Evolutionary conservation across 2,797 vertebrate species (phyloP).

Genomic region (Pangasius larnaudii): DNA sequence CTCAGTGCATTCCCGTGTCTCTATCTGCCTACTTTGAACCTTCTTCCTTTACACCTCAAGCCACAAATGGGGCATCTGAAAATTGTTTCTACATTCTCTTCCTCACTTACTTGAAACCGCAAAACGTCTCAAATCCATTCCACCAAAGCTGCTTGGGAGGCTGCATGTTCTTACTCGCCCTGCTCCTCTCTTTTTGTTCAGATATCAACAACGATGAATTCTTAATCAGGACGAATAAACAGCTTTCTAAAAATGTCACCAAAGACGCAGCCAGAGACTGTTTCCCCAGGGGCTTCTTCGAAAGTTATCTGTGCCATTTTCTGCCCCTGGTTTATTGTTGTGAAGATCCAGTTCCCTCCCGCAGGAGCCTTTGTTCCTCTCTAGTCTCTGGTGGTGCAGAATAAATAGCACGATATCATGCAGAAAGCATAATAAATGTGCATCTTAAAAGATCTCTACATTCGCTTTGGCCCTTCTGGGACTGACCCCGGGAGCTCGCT

Average conservation of each 20-base stretch:
- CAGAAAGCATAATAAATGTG: conserved; percentile 49
- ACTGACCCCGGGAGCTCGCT: conserved; percentile 34
- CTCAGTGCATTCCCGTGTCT: conserved; percentile 34
- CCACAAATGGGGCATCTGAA: conserved; percentile 16
- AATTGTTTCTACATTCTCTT: not conserved
- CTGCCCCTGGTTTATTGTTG: conserved; percentile 40
- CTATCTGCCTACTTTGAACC: conserved; percentile 34
- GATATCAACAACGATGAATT: conserved; percentile 29
- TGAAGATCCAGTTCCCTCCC: conserved; percentile 36
- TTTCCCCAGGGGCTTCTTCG: conserved; percentile 39
- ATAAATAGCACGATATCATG: conserved; percentile 52
- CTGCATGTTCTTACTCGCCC: conserved; percentile 4
- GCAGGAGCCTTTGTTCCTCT: conserved; percentile 50
- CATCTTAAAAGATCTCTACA: conserved; percentile 42
- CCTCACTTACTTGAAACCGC: not conserved
- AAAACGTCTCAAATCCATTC: not conserved
- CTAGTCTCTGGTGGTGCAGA: conserved; percentile 44
- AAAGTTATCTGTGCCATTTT: conserved; percentile 54
- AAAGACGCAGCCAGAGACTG: not conserved
- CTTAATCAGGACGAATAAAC: conserved; percentile 35
- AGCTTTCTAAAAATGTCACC: conserved; percentile 49
- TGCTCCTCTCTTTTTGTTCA: conserved; percentile 8
- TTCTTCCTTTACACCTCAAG: conserved; percentile 6
- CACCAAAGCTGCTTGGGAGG: not conserved
- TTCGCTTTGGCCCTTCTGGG: conserved; percentile 27